Evolutionary conservation across 2,797 vertebrate genomes (phyloP), one percentile per base, ranked within the genome.

Genomic region (Acipenser oxyrinchus): DNA sequence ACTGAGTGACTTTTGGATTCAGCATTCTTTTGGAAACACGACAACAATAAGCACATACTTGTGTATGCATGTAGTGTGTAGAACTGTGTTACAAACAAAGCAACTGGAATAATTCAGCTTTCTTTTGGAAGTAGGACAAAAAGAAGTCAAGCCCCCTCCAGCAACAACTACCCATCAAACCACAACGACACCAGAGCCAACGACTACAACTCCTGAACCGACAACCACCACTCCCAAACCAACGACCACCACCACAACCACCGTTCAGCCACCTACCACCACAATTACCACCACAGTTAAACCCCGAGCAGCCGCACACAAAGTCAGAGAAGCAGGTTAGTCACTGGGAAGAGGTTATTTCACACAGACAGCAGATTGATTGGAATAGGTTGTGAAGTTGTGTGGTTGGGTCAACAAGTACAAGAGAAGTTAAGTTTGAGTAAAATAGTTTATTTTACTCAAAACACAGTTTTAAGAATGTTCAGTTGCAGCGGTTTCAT

Each of bases 251-350:
- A 66, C 72, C 66, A 73, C 73, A 12, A 73, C 76, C 10, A 58
- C 74, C 6, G 62, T 72, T 2, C 72, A 71, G 4, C 70, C 79
- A 4, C 73, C 79, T 12, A 76, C 85, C 4, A 79, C 84, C 7
- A 53, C 66, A 59, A 49, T 15, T 2, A 64, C 79, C 50, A 76
- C 76, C 66, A 70, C 72, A 57, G 62, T 65, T 67, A 93, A 86
- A 78, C 75, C 83, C 49, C 85, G 84, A 48, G 81, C 84, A 0
- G 76, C 71, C 4, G 74, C 79, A 49, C 87, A 92, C 6, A 90
- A 89, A 82, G 78, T 88, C 84, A 80, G 83, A 72, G 93, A 94
- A 10, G 84, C 72, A 82, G 95, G 95, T 97, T 79, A 91, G 81
- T 86, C 71, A 53, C 15, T 7, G 0, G 1, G 57, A 57, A 2